These are phyloP conservation scores for Micromesistius poutassou DNA, from an alignment of 2,797 vertebrate species.

Conservation along the genomic window DNA sequence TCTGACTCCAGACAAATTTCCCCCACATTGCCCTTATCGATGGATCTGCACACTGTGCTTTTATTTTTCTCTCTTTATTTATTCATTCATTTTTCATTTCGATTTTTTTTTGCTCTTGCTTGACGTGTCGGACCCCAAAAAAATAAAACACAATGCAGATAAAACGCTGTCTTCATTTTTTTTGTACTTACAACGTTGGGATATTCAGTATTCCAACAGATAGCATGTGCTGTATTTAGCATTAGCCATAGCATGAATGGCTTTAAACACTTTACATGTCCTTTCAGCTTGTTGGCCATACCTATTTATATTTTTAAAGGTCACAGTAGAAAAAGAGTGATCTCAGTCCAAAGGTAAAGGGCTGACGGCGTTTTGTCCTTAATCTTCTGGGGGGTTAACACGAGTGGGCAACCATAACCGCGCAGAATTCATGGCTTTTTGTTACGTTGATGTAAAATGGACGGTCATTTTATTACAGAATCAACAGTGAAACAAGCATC, in stretches of 20 bases:
- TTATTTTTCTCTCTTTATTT: conserved; percentile 27
- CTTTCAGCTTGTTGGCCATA: conserved; percentile 26
- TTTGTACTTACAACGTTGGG: conserved; percentile 42
- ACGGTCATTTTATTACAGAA: conserved; percentile 39
- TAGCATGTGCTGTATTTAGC: conserved; percentile 47
- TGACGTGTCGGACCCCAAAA: conserved; percentile 39
- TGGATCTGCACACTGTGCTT: conserved; percentile 63
- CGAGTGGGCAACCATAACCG: conserved; percentile 42
- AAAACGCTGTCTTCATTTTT: conserved; percentile 54
- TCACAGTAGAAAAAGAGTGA: conserved; percentile 34
- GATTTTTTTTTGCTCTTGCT: conserved; percentile 49
- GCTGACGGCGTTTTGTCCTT: conserved; percentile 41
- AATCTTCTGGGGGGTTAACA: conserved; percentile 37
- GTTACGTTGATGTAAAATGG: conserved; percentile 45
- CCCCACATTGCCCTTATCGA: conserved; percentile 64
- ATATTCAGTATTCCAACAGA: conserved; percentile 47
- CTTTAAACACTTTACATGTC: conserved; percentile 36
- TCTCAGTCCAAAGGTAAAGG: conserved; percentile 22
- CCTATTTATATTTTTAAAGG: conserved; percentile 39
- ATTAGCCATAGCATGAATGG: conserved; percentile 55
- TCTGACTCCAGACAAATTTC: conserved; percentile 70
- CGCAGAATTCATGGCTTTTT: conserved; percentile 58
- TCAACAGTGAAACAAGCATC: conserved; percentile 35
- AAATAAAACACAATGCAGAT: conserved; percentile 53
- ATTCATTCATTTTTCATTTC: conserved; percentile 54